Evolutionary conservation across 2,113 vertebrate species (phyloP), one percentile per base, ranked within the genome.

Genomic region (Choloepus hoffmanni): DNA sequence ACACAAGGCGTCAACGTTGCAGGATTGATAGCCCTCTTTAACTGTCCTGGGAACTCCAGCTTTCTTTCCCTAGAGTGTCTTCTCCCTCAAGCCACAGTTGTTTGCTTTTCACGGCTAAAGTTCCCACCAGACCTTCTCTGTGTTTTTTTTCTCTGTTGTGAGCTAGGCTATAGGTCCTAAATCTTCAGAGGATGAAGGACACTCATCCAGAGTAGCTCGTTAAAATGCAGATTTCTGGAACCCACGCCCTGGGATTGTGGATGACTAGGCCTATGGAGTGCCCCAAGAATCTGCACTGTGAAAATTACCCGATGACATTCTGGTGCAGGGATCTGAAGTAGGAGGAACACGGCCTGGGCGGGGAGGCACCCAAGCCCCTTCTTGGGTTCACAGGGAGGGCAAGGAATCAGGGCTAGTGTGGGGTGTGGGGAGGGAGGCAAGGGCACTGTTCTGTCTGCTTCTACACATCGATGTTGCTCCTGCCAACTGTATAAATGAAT

Each of bases 401-500:
- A 40, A 74, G 60, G 82, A 30, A 62, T 76, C n/a, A 16, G 33
- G 21, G 50, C 53, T 76, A 43, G 33, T 62, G 65, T 33, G 43
- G 16, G 8, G 12, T 36, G 40, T 62, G 62, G 16, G 21, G 8
- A 33, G 12, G 6, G 12, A 62, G 43, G 18, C 50, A 33, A 26
- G 23, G 23, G 9, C 30, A 89, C 58, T 5, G 73, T 53, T 50
- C 30, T 36, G 30, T 74, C 63, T 62, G 50, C 33, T 73, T 82
- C 43, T 79, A 48, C 68, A 67, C 5, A 18, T 89, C 28, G 7
- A 63, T 53, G 63, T 24, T n/a, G 55, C 50, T 76, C 76, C 53
- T 82, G 30, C 60, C 45, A 93, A 55, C 45, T 85, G 23, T 90
- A 92, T 55, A 62, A 74, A 58, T 86, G 81, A 92, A 88, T 77